phyloP scores from a whole-genome alignment of 2,797 vertebrate species.

The Morelia viridis region DNA sequence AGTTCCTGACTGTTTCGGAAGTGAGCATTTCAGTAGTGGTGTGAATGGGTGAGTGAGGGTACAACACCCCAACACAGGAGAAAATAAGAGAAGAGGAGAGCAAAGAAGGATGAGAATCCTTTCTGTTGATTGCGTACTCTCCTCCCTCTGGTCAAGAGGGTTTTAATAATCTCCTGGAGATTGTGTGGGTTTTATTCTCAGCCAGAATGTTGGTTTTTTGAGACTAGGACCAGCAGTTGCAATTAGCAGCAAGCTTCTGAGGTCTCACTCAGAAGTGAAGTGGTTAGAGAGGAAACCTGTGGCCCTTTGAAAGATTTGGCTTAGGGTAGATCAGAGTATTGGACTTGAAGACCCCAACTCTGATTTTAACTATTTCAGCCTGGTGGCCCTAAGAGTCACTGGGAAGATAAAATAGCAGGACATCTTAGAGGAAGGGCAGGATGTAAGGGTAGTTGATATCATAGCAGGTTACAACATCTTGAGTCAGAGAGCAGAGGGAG shows the following conservation, averaged over 20 bases:
- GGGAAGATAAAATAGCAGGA: not conserved
- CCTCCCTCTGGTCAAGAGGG: not conserved
- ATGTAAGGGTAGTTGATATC: not conserved
- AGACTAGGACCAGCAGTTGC: not conserved
- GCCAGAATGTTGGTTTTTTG: not conserved
- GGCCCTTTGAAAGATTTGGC: not conserved
- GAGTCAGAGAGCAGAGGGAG: not conserved
- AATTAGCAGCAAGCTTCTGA: not conserved
- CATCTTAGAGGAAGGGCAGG: not conserved
- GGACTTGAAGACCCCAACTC: not conserved
- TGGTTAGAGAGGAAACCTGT: not conserved
- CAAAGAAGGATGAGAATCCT: not conserved
- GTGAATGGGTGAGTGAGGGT: not conserved
- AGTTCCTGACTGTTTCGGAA: not conserved
- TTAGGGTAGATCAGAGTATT: not conserved
- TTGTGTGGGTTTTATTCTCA: not conserved
- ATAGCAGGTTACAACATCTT: not conserved
- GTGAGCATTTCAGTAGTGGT: not conserved
- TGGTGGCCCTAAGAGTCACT: not conserved
- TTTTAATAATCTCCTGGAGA: not conserved
- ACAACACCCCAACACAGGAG: not conserved
- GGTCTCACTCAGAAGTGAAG: not conserved
- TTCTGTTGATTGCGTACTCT: not conserved
- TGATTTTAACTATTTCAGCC: not conserved
- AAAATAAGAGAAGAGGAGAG: not conserved